Evolutionary conservation across 2,888 invertebrate genomes (phyloP).

Genomic region (Eupithecia tripunctaria): DNA sequence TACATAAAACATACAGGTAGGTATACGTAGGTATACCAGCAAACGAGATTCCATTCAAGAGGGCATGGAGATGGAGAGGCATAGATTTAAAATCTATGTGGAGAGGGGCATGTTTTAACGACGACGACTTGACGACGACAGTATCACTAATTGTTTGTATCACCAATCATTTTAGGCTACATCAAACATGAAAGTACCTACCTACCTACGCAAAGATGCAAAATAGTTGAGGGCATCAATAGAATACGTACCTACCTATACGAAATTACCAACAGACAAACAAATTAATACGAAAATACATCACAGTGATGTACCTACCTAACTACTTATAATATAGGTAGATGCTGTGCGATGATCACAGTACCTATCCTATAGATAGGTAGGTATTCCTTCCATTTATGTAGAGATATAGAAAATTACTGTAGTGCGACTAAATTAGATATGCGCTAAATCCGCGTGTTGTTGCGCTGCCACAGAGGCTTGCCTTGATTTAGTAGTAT

Average conservation of each 20-base stretch:
- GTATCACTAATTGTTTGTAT: no score
- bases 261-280: background rate
- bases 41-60: no score
- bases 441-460: slow-evolving; percentile 52
- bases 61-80: no score
- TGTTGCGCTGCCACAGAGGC: slow-evolving; percentile 48
- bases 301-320: background rate
- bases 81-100: no score
- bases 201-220: no score
- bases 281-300: background rate
- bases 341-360: background rate
- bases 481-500: slow-evolving; percentile 64
- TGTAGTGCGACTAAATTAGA: slow-evolving; percentile 71
- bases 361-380: slow-evolving; percentile 56
- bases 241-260: background rate
- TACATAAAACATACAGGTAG: no score
- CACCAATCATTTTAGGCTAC: no score
- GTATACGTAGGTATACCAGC: no score
- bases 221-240: background rate
- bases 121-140: no score
- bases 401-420: slow-evolving; percentile 54
- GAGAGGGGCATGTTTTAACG: no score
- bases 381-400: slow-evolving; percentile 43
- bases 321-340: no score
- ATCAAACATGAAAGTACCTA: no score